Base-by-base conservation (phyloP, 2,888 invertebrate species). In the Drepanosiphum platanoidis region DNA sequence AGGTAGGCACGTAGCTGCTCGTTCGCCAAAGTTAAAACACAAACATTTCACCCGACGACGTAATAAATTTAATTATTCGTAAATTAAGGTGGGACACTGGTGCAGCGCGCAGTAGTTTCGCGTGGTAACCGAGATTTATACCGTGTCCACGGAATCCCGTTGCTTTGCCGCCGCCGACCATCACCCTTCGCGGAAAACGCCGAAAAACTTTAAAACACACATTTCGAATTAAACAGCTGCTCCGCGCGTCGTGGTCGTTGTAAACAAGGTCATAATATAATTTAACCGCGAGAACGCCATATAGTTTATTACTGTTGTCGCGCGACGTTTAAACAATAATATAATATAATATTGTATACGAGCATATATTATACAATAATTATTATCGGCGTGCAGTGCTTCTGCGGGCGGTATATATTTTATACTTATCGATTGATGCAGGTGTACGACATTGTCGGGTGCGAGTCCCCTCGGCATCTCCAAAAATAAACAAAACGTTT, bases 211-310 rank as follows among this genome's bases (percentile, higher is more conserved):
- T 42, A 27, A 72, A 27, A 72, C 72, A 72, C 27, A 42, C n/a
- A 74, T 52, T 32, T 34, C 32, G 52, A 74, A n/a, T 74, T 74
- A 52, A 74, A 52, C 74, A 72, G 72, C 42, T 46, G 71, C 27
- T 27, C 46, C 42, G 39, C 46, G 15, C 46, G n/a, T n/a, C n/a
- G n/a, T n/a, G 11, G 34, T 32, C 74, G 52, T 52, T 52, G 74
- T 74, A 32, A 74, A 74, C 46, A n/a, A 74, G 42, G 42, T 34
- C 74, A 30, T 74, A 52, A 74, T 34, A 52, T 52, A 52, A 74
- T 52, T 72, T 42, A 18, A 71, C 32, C 9, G 22, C 27, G 46
- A 15, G 7, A 0, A 58, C 34, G 13, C 7, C 3, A 39, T 11
- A 22, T 11, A 22, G 32, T 32, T 71, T 13, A 42, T n/a, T 39